Base-by-base conservation (phyloP, 1,140 invertebrate species). In the Kradibia gibbosae region DNA sequence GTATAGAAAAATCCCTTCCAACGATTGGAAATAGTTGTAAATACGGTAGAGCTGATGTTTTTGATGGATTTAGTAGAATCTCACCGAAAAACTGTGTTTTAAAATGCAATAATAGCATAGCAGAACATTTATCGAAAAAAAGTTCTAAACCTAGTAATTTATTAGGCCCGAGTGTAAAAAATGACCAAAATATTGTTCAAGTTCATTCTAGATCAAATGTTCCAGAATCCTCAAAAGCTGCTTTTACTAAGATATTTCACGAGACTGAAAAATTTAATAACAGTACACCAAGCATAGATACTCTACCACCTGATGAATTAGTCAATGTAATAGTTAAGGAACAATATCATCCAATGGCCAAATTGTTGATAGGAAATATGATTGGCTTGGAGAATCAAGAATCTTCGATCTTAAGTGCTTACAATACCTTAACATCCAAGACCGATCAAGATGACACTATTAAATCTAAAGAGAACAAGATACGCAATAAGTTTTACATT, bases 311-410 rank as follows among this genome's bases (percentile, higher is more conserved):
- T 0, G 89, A 90, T 70, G 84, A 86, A 70, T 86, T 91, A 57
- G 81, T 91, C 13, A 87, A 89, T 78, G 81, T 90, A 20, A 90
- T 91, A 36, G 84, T 87, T 0, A 87, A 89, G 10, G 86, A 90
- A 45, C 86, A 88, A 25, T 86, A 84, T 74, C 88, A 90, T 81
- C 90, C 90, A 8, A 85, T 89, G 60, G 89, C 90, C 0, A 88
- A 91, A 62, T 80, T 91, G 36, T 45, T 91, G n/a, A 91, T 91
- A 57, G 86, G 87, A 8, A 89, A 88, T 55, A 86, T 91, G 71
- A 91, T 91, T 60, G 90, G 90, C 10, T 57, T 89, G 42, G 85
- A 86, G 3, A 83, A 81, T 1, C 84, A 88, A 45, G 87, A 90
- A 80, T 84, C 85, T 36, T 73, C 83, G 50, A 83, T 87, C 2